A percentile compares a stretch with the other conserved stretches of the same genome.
These are phyloP conservation scores for Clinocottus analis DNA, from an alignment of 2,113 vertebrate species.

Conservation along the genomic window DNA sequence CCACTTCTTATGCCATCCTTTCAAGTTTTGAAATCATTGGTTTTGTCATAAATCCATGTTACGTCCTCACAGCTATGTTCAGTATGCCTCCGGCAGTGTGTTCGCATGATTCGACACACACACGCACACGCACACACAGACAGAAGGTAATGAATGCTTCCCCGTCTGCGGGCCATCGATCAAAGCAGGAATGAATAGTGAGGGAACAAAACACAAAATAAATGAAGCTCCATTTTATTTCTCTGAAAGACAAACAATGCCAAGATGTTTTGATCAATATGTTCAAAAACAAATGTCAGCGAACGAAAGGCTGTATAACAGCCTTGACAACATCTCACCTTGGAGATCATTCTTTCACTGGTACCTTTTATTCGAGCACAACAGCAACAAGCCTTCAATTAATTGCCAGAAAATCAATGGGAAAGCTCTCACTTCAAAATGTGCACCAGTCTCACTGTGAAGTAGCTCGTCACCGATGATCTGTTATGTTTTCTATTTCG, in stretches of 20 bases:
- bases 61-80: not conserved
- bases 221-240: constrained; percentile 79
- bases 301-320: constrained; percentile 71
- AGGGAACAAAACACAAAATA: constrained; percentile 65
- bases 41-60: constrained; percentile 27
- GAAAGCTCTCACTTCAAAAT: constrained; percentile 40
- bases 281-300: constrained; percentile 68
- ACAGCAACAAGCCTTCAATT: constrained; percentile 82
- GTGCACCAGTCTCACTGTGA: constrained; percentile 33
- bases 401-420: constrained; percentile 73
- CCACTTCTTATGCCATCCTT: constrained; percentile 36
- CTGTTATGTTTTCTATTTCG: constrained; percentile 1
- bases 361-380: constrained; percentile 49
- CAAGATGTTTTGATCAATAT: constrained; percentile 76
- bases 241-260: constrained; percentile 79
- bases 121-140: constrained; percentile 7
- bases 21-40: constrained; percentile 7
- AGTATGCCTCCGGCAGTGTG: constrained; percentile 1
- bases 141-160: constrained; percentile 53
- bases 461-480: constrained; percentile 14
- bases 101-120: not conserved
- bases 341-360: constrained; percentile 39
- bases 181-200: constrained; percentile 62
- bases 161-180: constrained; percentile 63
- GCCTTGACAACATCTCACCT: constrained; percentile 61